Evolutionary conservation across 2,797 vertebrate genomes (phyloP).

Genomic region (Gambusia yucatana): DNA sequence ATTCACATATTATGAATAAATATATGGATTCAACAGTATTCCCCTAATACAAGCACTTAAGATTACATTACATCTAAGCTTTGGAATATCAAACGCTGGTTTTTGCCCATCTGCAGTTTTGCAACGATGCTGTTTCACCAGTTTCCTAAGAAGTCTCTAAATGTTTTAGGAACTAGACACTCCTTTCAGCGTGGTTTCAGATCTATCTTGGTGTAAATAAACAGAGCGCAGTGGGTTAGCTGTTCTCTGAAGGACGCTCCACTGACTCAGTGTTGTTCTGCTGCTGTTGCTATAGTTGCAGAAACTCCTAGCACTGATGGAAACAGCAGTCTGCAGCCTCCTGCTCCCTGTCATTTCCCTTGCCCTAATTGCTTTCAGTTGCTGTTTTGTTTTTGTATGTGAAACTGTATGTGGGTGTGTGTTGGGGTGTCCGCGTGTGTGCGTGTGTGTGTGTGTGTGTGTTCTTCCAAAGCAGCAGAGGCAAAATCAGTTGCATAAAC

Average conservation of each 20-base stretch:
- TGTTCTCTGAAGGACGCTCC: constrained; percentile 53
- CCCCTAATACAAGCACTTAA: neutral
- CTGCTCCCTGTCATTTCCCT: constrained; percentile 68
- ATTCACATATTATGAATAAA: neutral
- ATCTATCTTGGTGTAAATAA: constrained; percentile 57
- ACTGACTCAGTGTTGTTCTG: constrained; percentile 74
- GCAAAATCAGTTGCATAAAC: constrained; percentile 75
- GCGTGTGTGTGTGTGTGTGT: constrained; percentile 31
- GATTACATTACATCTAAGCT: neutral
- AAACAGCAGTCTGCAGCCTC: constrained; percentile 60
- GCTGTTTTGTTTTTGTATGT: constrained; percentile 24
- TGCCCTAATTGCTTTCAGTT: constrained; percentile 67
- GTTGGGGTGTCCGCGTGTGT: neutral
- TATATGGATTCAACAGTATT: neutral
- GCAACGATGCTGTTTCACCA: neutral
- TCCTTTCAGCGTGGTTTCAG: constrained; percentile 49
- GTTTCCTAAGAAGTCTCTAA: neutral
- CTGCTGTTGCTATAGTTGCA: constrained; percentile 47
- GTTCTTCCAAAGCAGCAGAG: constrained; percentile 52
- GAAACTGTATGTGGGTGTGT: neutral
- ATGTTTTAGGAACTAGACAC: constrained; percentile 10
- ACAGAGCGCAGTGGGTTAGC: constrained; percentile 48
- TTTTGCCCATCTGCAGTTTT: neutral
- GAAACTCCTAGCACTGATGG: constrained; percentile 58
- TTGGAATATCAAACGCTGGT: neutral